phyloP scores from a whole-genome alignment of 2,113 vertebrate species.

The Poecile atricapillus region DNA sequence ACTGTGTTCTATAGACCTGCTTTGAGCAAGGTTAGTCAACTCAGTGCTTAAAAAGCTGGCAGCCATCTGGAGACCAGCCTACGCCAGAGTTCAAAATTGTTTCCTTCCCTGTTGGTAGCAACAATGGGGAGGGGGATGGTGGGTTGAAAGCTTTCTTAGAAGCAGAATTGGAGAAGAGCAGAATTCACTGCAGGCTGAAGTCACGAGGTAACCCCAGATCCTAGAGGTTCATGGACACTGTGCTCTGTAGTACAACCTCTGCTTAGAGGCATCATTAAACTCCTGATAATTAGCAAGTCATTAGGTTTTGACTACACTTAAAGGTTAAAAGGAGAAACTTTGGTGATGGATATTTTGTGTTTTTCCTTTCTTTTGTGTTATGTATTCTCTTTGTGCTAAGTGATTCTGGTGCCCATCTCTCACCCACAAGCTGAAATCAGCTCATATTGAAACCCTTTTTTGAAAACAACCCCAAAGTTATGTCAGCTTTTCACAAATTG shows the following conservation, averaged over 20 bases:
- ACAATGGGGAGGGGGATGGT: not conserved
- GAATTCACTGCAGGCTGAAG: slow-evolving; percentile 41
- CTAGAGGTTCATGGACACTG: not conserved
- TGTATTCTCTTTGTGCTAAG: slow-evolving; percentile 28
- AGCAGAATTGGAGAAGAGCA: not conserved
- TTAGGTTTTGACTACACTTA: slow-evolving; percentile 55
- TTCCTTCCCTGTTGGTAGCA: slow-evolving; percentile 56
- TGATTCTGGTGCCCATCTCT: not conserved
- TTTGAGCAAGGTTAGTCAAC: slow-evolving; percentile 62
- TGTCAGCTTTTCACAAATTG: not conserved
- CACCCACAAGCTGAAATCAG: not conserved
- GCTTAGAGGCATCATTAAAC: slow-evolving; percentile 52
- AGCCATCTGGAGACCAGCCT: slow-evolving; percentile 59
- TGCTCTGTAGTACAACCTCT: not conserved
- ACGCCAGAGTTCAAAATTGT: slow-evolving; percentile 56
- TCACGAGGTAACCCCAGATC: not conserved
- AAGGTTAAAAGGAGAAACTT: slow-evolving; percentile 50
- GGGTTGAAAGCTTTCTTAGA: slow-evolving; percentile 26
- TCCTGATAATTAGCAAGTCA: slow-evolving; percentile 33
- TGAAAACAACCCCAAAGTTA: slow-evolving; percentile 1
- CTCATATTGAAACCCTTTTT: not conserved
- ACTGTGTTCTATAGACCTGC: slow-evolving; percentile 48
- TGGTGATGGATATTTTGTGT: slow-evolving; percentile 21
- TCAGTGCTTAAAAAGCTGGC: slow-evolving; percentile 45
- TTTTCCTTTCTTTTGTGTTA: slow-evolving; percentile 27